Evolutionary conservation across 2,797 vertebrate species (phyloP), one percentile per base, ranked within the genome.

Genomic region (Steatocranus sp.): DNA sequence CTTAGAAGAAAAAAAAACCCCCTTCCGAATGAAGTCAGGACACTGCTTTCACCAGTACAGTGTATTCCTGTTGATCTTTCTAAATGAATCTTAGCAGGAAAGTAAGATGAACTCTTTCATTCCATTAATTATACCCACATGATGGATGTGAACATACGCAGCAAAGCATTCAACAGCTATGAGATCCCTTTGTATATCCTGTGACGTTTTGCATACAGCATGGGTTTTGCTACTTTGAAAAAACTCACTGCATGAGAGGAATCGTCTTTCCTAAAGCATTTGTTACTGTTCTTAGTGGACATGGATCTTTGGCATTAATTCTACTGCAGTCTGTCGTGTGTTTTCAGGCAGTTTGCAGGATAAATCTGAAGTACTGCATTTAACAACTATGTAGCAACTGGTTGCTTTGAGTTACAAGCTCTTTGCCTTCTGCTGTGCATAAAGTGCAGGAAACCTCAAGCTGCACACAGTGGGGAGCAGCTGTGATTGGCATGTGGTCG

Each of bases 1-100:
- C 61, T 66, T 20, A 11, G 12, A 34, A 61, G 32, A 5, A 25
- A 2, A 4, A n/a, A 6, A 36, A 53, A 15, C 1, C 0, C 0
- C 6, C 6, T 61, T 61, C 14, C 30, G 53, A 30, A 56, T 56
- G 25, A 30, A 56, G 53, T 30, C 53, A 30, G 53, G 14, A 30
- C 58, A 63, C 32, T 63, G 58, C 11, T 63, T 63, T 36, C 58
- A 63, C 58, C 11, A 20, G 20, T 63, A 20, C 11, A 36, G 2
- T 14, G 32, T 36, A 36, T 63, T 63, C 11, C 32, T 36, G 32
- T 63, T 63, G 32, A 36, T 36, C 58, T 20, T 63, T 63, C 32
- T 23, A 63, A 63, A 36, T 23, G 1, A 63, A 38, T 38, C 34
- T 63, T 38, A 63, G 34, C 32, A 14, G 58, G 10, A 34, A 11